Conservation (phyloP, 2,797 vertebrate genomes). For the Pantherophis alleghaniensis region DNA sequence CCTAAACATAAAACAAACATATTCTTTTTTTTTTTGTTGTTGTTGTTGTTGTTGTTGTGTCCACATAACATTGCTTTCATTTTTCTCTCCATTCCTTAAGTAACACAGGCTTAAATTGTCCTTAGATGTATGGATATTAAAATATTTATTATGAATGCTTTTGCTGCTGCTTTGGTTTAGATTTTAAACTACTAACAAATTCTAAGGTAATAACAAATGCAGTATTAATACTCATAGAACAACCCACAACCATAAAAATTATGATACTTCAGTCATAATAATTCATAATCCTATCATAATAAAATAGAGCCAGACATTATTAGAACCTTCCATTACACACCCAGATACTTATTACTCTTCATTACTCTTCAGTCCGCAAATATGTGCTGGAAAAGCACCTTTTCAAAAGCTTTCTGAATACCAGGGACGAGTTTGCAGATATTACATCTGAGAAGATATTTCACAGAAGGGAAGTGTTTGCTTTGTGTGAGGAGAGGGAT, state of each 20-base stretch:
- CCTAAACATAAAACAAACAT: background rate
- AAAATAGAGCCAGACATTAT: background rate
- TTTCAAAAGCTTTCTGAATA: background rate
- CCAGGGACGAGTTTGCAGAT: background rate
- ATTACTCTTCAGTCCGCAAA: background rate
- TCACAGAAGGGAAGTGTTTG: background rate
- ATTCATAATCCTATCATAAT: background rate
- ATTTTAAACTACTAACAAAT: background rate
- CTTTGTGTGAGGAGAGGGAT: background rate
- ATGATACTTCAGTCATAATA: background rate
- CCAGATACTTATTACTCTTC: background rate
- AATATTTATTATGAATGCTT: background rate
- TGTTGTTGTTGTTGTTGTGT: background rate
- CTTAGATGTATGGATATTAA: background rate
- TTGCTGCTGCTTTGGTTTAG: background rate
- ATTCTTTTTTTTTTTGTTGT: too few species aligned
- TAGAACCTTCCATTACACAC: background rate
- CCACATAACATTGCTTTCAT: background rate
- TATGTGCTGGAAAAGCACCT: background rate
- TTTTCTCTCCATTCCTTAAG: background rate
- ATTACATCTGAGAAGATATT: background rate
- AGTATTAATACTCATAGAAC: background rate
- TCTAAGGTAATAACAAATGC: background rate
- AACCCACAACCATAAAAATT: background rate
- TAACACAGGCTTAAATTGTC: background rate